A percentile compares a stretch with the other conserved stretches of the same genome.
phyloP scores from a whole-genome alignment of 1,140 invertebrate species.

The Formica exsecta region DNA sequence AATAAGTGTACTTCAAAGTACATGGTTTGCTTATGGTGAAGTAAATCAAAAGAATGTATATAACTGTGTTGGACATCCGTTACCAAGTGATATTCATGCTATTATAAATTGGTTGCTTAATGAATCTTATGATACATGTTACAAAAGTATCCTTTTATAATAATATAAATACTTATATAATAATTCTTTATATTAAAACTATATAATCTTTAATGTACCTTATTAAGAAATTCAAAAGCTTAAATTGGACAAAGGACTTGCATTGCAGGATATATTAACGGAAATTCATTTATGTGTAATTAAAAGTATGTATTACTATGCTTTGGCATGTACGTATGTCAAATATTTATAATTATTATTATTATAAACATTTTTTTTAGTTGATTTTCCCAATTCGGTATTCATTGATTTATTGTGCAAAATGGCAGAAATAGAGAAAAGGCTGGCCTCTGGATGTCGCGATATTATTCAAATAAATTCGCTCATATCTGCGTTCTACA shows the following conservation, averaged over 20 bases:
- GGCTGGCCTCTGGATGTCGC: constrained; percentile 91
- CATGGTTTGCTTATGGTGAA: constrained; percentile 93
- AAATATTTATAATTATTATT: constrained; percentile 55
- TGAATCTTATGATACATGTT: constrained; percentile 93
- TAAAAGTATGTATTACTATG: constrained; percentile 90
- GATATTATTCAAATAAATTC: constrained; percentile 95
- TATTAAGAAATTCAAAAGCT: constrained; percentile 92
- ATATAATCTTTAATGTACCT: constrained; percentile 74
- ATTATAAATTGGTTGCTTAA: constrained; percentile 97
- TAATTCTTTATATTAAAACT: constrained; percentile 12
- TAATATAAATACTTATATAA: constrained; percentile 58
- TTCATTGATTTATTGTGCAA: constrained; percentile 92
- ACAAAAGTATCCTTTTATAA: constrained; percentile 92
- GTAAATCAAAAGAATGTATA: constrained; percentile 98
- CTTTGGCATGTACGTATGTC: constrained; percentile 26
- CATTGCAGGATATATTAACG: constrained; percentile 95
- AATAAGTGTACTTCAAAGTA: constrained; percentile 98
- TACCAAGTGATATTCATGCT: constrained; percentile 95
- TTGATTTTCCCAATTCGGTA: constrained; percentile 93
- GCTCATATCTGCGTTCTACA: constrained; percentile 92
- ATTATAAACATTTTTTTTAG: constrained; percentile 87
- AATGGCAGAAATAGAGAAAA: constrained; percentile 94
- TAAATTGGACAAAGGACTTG: constrained; percentile 95
- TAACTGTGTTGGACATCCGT: constrained; percentile 97
- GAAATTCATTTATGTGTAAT: constrained; percentile 95